Conservation (phyloP, 1,140 invertebrate genomes). For the Meloidogyne exigua region DNA sequence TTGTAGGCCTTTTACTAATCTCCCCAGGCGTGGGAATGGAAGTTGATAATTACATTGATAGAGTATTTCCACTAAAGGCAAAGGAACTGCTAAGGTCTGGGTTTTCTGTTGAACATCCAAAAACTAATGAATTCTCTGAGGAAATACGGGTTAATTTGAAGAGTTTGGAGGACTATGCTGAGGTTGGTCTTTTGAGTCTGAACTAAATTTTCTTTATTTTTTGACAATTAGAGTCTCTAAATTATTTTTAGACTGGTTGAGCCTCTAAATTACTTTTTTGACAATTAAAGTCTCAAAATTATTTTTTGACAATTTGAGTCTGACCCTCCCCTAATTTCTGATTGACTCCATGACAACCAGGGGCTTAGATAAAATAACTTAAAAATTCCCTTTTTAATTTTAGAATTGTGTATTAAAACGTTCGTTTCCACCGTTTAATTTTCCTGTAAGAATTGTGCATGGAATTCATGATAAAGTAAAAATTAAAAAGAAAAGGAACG, state of each 20-base stretch:
- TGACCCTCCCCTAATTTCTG: too few relatives aligned
- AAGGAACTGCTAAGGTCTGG: slow-evolving; percentile 5
- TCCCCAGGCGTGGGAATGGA: slow-evolving; percentile 34
- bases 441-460: slow-evolving; percentile 37
- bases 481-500: neutral
- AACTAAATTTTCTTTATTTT: too few relatives aligned
- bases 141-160: neutral
- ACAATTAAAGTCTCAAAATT: too few relatives aligned
- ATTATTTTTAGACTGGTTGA: too few relatives aligned
- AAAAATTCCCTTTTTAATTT: neutral
- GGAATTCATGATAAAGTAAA: slow-evolving; percentile 37
- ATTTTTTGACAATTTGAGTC: too few relatives aligned
- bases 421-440: slow-evolving; percentile 8
- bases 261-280: too few relatives aligned
- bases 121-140: neutral
- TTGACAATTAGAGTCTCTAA: too few relatives aligned
- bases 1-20: slow-evolving; percentile 27
- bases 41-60: slow-evolving; percentile 30
- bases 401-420: slow-evolving; percentile 27
- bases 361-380: neutral
- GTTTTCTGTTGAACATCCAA: neutral
- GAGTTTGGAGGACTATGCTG: neutral
- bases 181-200: too few relatives aligned
- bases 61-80: slow-evolving; percentile 26
- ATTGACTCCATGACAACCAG: too few relatives aligned